Evolutionary conservation across 1,140 invertebrate genomes (phyloP).

Genomic region (Frieseomelitta varia): DNA sequence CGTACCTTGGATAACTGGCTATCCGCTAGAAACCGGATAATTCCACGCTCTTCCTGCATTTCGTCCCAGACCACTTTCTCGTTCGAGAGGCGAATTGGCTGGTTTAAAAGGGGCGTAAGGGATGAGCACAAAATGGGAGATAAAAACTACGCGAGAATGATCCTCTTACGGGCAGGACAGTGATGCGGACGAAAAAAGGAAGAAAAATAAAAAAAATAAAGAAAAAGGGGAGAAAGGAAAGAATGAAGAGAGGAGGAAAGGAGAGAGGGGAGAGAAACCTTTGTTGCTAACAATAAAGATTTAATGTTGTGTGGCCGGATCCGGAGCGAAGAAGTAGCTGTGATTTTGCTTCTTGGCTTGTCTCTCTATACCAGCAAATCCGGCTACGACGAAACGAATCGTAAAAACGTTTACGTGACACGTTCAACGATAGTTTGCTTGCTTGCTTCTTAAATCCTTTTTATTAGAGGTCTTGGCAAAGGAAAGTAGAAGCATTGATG

Average conservation of each 20-base stretch:
- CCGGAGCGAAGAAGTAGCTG: background rate
- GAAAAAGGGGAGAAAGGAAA: background rate
- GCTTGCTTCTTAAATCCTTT: background rate
- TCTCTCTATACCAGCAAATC: background rate
- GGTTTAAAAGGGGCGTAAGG: slow-evolving; percentile 60
- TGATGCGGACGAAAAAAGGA: slow-evolving; percentile 49
- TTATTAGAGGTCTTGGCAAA: background rate
- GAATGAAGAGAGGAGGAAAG: no score
- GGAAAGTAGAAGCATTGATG: background rate
- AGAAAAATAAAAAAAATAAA: slow-evolving; percentile 9
- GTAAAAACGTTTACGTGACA: slow-evolving; percentile 4
- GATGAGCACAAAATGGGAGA: slow-evolving; percentile 55
- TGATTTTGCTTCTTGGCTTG: background rate
- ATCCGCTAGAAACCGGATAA: slow-evolving; percentile 61
- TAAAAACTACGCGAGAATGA: slow-evolving; percentile 62
- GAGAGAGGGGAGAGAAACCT: background rate
- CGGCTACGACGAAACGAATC: background rate
- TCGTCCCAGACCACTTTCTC: slow-evolving; percentile 57
- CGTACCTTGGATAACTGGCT: slow-evolving; percentile 60
- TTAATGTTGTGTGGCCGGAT: slow-evolving; percentile 27
- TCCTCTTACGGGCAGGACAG: slow-evolving; percentile 47
- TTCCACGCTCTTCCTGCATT: slow-evolving; percentile 58
- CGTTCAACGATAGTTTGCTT: background rate
- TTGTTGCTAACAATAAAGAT: slow-evolving; percentile 52
- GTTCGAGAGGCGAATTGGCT: slow-evolving; percentile 61